Percentiles rank a stretch among this genome's conserved stretches.
These are phyloP conservation scores for Cassiopea andromeda DNA, from an alignment of 30 jellyfish, hydroid and myxozoan genomes.

Conservation along the genomic window DNA sequence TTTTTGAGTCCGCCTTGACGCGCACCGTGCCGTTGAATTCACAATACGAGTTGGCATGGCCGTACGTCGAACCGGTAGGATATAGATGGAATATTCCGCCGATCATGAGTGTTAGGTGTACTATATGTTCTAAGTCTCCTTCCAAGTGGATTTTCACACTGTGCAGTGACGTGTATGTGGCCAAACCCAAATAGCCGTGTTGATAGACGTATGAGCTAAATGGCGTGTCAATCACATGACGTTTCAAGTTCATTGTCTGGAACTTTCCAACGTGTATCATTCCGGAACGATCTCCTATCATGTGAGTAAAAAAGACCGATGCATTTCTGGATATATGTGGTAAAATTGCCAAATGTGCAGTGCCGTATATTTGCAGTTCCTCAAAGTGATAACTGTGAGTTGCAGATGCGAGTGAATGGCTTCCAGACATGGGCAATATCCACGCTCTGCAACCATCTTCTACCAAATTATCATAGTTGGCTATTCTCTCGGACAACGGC, in stretches of 20 bases:
- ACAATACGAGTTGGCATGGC: conserved; percentile 44
- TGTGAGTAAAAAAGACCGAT: conserved; percentile 49
- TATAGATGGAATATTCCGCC: conserved; percentile 56
- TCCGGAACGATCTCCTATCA: conserved; percentile 75
- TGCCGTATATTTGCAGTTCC: conserved; percentile 63
- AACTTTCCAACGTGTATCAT: conserved; percentile 52
- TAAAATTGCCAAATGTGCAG: conserved; percentile 51
- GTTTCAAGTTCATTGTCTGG: conserved; percentile 62
- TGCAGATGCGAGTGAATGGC: conserved; percentile 58
- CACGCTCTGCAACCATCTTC: conserved; percentile 67
- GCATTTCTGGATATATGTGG: conserved; percentile 57
- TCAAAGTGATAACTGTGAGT: conserved; percentile 60
- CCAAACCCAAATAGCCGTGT: conserved; percentile 68
- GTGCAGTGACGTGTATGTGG: conserved; percentile 57
- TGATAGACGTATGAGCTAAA: conserved; percentile 68
- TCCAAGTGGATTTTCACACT: conserved; percentile 60
- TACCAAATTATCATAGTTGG: conserved; percentile 27
- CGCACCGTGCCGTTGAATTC: conserved; percentile 60
- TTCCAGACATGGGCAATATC: conserved; percentile 71
- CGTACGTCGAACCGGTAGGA: conserved; percentile 61
- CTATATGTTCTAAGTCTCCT: conserved; percentile 72
- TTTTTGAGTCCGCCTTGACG: conserved; percentile 68
- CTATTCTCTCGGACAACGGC: conserved; percentile 40
- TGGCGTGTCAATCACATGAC: conserved; percentile 69
- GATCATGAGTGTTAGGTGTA: conserved; percentile 55